Percentiles rank a stretch among this genome's conserved stretches.
Conservation (phyloP, 2,113 vertebrate genomes). For the Ochotona curzoniae region DNA sequence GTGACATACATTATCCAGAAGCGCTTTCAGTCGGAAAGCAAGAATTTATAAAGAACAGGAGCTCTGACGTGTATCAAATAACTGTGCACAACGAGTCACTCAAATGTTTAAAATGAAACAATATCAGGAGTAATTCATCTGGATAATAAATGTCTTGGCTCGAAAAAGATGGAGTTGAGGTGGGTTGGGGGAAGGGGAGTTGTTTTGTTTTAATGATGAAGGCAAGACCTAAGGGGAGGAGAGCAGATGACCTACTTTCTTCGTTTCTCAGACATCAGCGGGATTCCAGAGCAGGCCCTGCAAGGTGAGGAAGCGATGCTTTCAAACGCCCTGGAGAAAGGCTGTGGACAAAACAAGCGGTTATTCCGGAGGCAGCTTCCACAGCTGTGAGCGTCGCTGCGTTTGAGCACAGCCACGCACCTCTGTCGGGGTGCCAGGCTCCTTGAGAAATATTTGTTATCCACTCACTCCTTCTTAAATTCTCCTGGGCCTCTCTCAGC, state of each 20-base stretch:
- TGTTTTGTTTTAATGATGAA: neutral
- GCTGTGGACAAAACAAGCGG: neutral
- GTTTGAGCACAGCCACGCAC: rapidly evolving
- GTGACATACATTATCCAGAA: neutral
- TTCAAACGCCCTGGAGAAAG: neutral
- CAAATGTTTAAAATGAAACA: slow-evolving; percentile 66
- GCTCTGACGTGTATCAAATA: neutral
- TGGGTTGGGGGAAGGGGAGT: neutral
- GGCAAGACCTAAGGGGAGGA: neutral
- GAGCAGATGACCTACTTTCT: slow-evolving; percentile 52
- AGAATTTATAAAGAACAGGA: neutral
- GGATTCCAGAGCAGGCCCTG: neutral
- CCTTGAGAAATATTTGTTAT: neutral
- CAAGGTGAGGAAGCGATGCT: neutral
- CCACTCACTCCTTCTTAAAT: neutral
- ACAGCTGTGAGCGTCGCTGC: neutral
- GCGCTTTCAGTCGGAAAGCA: neutral
- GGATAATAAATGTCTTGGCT: slow-evolving; percentile 38
- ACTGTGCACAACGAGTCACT: slow-evolving; percentile 19
- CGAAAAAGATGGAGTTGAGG: neutral
- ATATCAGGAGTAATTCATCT: slow-evolving; percentile 29
- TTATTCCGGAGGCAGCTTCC: neutral
- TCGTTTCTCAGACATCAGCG: neutral
- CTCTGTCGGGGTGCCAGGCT: rapidly evolving
- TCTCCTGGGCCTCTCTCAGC: neutral